Evolutionary conservation across 1,140 invertebrate genomes (phyloP).

Genomic region (Pantala flavescens): DNA sequence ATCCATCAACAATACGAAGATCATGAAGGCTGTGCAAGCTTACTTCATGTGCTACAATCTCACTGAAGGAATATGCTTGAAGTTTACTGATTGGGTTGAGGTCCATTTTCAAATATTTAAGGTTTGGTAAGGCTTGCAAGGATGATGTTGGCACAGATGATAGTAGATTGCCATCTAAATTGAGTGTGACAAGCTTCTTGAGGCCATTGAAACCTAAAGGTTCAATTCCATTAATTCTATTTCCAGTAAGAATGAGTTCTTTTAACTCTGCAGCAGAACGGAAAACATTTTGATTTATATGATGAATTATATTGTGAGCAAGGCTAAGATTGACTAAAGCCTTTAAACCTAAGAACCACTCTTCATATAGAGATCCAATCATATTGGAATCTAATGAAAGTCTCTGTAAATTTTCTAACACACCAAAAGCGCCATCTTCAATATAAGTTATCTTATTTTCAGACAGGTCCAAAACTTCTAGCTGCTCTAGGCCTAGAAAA

Average conservation of each 20-base stretch:
- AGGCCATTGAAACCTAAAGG: neutral
- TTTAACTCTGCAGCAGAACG: neutral
- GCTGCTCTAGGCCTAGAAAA: neutral
- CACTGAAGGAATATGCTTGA: constrained; percentile 12
- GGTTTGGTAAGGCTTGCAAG: neutral
- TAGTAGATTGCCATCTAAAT: neutral
- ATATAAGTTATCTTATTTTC: constrained; percentile 10
- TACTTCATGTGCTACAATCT: neutral
- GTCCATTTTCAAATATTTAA: constrained; percentile 8
- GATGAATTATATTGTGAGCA: constrained; percentile 13
- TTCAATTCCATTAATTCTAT: constrained; percentile 12
- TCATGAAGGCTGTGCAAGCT: neutral
- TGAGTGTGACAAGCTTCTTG: neutral
- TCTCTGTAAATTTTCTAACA: constrained; percentile 12
- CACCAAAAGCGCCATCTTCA: constrained; percentile 11
- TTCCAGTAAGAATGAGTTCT: neutral
- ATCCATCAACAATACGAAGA: constrained; percentile 9
- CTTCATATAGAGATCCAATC: constrained; percentile 11
- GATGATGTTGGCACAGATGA: neutral
- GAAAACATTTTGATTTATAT: constrained; percentile 12
- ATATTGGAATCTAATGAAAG: constrained; percentile 1
- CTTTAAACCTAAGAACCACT: constrained; percentile 11
- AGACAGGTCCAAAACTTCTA: neutral
- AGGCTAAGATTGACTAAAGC: constrained; percentile 12
- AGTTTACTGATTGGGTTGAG: constrained; percentile 12